Conservation (phyloP, 1,140 invertebrate species). For the Oryzaephilus surinamensis region DNA sequence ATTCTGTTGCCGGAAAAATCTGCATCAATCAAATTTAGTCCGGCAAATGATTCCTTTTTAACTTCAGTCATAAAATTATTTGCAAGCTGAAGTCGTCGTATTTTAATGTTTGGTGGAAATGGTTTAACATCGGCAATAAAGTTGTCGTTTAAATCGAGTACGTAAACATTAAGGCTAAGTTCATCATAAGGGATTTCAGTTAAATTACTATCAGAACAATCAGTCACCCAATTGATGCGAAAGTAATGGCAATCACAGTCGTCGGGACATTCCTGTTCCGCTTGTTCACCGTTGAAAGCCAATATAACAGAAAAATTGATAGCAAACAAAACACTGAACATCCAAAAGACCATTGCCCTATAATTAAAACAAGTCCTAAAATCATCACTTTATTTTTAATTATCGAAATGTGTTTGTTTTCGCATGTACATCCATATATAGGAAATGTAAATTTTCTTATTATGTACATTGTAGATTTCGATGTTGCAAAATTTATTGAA, state of each 20-base stretch:
- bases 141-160: constrained; percentile 60
- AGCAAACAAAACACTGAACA: background rate
- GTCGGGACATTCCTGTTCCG: constrained; percentile 55
- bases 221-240: constrained; percentile 64
- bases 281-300: constrained; percentile 47
- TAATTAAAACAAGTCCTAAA: background rate
- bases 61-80: constrained; percentile 52
- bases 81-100: constrained; percentile 57
- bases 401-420: background rate
- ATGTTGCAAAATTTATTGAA: no score
- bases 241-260: constrained; percentile 68
- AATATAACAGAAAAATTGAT: background rate
- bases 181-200: constrained; percentile 55
- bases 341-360: background rate
- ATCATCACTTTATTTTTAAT: background rate
- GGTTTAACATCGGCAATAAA: constrained; percentile 46
- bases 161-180: constrained; percentile 56
- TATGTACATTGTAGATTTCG: no score
- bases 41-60: constrained; percentile 48
- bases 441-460: no score
- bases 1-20: constrained; percentile 59
- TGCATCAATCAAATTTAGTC: constrained; percentile 52
- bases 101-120: constrained; percentile 54
- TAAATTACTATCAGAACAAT: constrained; percentile 65
- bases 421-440: background rate